Evolutionary conservation across 2,888 invertebrate genomes (phyloP), one percentile per base, ranked within the genome.

Genomic region (Hesperia comma): DNA sequence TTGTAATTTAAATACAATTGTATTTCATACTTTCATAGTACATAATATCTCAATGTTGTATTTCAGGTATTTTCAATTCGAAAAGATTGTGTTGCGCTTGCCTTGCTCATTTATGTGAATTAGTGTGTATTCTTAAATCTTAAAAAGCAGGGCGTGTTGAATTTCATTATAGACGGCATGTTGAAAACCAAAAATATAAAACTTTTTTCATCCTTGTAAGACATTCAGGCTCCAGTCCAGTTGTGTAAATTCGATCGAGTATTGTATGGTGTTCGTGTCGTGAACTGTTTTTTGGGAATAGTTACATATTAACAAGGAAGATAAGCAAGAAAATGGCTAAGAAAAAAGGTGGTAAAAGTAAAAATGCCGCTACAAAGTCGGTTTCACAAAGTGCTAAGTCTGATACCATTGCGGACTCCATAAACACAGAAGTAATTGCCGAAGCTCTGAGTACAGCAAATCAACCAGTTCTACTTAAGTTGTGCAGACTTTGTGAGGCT

Each of bases 401-500:
- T 51, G 56, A 71, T 12, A 61, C 68, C 43, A 62, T 69, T 33
- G 40, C 68, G 1, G 74, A 74, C 49, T 64, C 71, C 40, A 73
- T 76, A 53, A 75, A 74, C 33, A 69, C 73, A 0, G 83, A 85
- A 69, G 78, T 79, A 15, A 80, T 84, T 67, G 75, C 83, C 1
- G 79, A 82, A 15, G 81, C 83, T 3, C 63, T 81, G 14, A 81
- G 73, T 70, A 68, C 82, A 14, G 73, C 76, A 10, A 78, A 79
- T 56, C 81, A 79, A 61, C 75, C 81, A 43, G 77, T 85, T 40
- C 75, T 85, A 43, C 68, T 85, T 67, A 92, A 92, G 81, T 80
- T 92, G 17, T 93, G 93, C 74, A 80, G 93, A 63, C 78, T 93
- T 1, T 93, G 93, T 70, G 93, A 90, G 74, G 75, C 84, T 49